Evolutionary conservation across 2,888 invertebrate species (phyloP).

Genomic region (Eubasilissa splendida): DNA sequence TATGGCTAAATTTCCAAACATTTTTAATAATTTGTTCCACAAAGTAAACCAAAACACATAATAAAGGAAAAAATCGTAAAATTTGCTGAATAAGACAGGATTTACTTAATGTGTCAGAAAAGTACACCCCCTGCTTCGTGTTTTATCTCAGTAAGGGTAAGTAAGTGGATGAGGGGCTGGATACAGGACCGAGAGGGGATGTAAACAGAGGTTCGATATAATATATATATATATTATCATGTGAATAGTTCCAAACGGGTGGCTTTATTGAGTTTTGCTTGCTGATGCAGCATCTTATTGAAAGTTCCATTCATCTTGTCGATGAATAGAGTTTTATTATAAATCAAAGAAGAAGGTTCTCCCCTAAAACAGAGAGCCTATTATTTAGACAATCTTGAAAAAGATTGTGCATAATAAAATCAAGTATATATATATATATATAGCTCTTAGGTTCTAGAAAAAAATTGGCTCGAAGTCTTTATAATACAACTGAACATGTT

Average conservation of each 20-base stretch:
- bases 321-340: too few relatives aligned
- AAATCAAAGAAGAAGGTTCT: too few relatives aligned
- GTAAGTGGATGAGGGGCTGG: conserved; percentile 2
- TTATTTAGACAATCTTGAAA: too few relatives aligned
- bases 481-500: too few relatives aligned
- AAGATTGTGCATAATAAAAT: too few relatives aligned
- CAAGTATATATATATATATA: too few relatives aligned
- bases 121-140: conserved; percentile 39
- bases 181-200: not conserved
- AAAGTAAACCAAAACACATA: conserved; percentile 6
- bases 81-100: conserved; percentile 40
- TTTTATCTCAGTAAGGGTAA: conserved; percentile 39
- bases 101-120: conserved; percentile 51
- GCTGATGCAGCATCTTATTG: conserved; percentile 16
- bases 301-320: conserved; percentile 6
- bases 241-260: conserved; percentile 31
- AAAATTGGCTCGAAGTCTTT: too few relatives aligned
- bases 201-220: conserved; percentile 23
- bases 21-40: conserved; percentile 1
- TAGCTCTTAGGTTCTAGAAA: too few relatives aligned
- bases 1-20: not conserved
- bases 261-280: conserved; percentile 34
- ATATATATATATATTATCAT: conserved; percentile 39
- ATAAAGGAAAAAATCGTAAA: conserved; percentile 20
- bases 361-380: too few relatives aligned